These are phyloP conservation scores for Tachyglossus aculeatus DNA, from an alignment of 2,797 vertebrate species.

Conservation along the genomic window DNA sequence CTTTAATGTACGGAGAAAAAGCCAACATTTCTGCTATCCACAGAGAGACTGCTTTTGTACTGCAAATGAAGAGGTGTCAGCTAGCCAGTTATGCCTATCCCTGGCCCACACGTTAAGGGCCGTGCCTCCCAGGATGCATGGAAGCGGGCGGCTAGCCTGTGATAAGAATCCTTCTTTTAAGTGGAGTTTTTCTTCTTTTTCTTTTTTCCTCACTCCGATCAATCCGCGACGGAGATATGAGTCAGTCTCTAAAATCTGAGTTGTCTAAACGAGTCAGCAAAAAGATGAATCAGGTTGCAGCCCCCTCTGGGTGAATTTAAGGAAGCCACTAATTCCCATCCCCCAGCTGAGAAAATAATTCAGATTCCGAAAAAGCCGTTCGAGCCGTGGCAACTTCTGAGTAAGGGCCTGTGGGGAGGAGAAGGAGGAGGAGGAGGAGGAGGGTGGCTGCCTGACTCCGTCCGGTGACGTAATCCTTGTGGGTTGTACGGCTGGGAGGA, in stretches of 20 bases:
- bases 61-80: constrained; percentile 29
- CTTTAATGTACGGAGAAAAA: constrained; percentile 51
- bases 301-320: constrained; percentile 24
- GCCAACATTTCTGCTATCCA: constrained; percentile 33
- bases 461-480: background rate
- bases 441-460: constrained; percentile 38
- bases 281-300: background rate
- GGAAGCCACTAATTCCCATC: constrained; percentile 17
- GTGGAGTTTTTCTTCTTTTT: too few relatives aligned
- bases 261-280: constrained; percentile 24
- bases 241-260: constrained; percentile 31
- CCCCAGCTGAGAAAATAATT: background rate
- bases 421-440: background rate
- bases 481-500: constrained; percentile 4
- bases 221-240: constrained; percentile 24
- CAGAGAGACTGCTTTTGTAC: constrained; percentile 43
- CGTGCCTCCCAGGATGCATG: constrained; percentile 68
- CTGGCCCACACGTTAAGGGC: constrained; percentile 60
- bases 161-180: too few relatives aligned
- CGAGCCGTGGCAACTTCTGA: constrained; percentile 2
- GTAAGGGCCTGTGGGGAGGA: background rate
- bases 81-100: constrained; percentile 57
- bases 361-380: background rate
- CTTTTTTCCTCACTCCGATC: too few relatives aligned
- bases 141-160: too few relatives aligned